Conservation (phyloP, 2,888 invertebrate genomes). For the Xanthia togata region DNA sequence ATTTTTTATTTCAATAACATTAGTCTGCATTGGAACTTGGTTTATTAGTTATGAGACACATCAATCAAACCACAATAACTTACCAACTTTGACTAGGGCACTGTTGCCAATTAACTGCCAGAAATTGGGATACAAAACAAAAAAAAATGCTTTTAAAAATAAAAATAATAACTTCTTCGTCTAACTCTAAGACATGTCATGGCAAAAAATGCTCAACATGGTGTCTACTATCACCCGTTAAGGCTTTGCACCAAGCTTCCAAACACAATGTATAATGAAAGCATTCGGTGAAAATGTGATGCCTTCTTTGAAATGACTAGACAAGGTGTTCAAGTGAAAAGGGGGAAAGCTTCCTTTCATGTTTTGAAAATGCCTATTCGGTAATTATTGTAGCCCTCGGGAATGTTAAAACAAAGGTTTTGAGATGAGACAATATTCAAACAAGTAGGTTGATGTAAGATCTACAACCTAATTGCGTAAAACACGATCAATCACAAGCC, state of each 20-base stretch:
- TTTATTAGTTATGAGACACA: neutral
- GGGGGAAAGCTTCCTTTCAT: constrained; percentile 20
- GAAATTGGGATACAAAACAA: no score
- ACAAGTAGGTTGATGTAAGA: neutral
- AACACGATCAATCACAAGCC: no score
- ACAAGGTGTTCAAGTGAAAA: constrained; percentile 20
- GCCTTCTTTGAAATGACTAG: constrained; percentile 10
- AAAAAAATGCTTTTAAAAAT: no score
- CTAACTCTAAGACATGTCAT: neutral
- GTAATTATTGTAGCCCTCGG: neutral
- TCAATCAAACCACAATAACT: neutral
- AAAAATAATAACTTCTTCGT: no score
- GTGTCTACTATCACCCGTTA: neutral
- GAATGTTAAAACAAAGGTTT: constrained; percentile 2
- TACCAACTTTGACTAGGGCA: no score
- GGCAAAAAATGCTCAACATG: neutral
- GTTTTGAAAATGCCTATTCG: constrained; percentile 1
- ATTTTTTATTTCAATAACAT: neutral
- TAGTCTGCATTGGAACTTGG: neutral
- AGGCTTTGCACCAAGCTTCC: neutral
- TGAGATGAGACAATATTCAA: neutral
- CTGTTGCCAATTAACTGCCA: no score
- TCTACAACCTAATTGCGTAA: no score
- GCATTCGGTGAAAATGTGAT: constrained; percentile 5
- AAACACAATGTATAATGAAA: neutral